These are phyloP conservation scores for Dasypogon diadema DNA, from an alignment of 2,888 invertebrate species.

Conservation along the genomic window DNA sequence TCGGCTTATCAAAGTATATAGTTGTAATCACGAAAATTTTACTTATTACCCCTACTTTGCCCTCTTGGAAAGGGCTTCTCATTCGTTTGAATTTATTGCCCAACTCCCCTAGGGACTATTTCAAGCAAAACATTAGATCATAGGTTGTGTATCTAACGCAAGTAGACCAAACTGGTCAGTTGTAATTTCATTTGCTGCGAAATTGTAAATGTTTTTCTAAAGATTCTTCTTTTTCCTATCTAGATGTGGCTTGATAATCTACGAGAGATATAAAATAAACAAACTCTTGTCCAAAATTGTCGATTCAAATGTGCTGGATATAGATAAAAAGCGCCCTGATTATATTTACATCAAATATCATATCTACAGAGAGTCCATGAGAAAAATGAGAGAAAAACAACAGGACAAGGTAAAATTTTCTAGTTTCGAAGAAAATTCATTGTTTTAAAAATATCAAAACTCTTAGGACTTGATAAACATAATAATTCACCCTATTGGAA, in stretches of 20 bases:
- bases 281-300: constrained; percentile 67
- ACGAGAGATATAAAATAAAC: constrained; percentile 64
- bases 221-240: too few relatives aligned
- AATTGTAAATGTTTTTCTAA: too few relatives aligned
- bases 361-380: constrained; percentile 68
- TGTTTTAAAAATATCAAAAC: neutral
- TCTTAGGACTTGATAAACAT: constrained; percentile 66
- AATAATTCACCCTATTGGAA: constrained; percentile 67
- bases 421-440: neutral
- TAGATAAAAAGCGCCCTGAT: constrained; percentile 68
- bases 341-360: constrained; percentile 73
- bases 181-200: too few relatives aligned
- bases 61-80: too few relatives aligned
- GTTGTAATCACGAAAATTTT: too few relatives aligned
- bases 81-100: too few relatives aligned
- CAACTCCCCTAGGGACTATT: too few relatives aligned
- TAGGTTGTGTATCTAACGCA: too few relatives aligned
- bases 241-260: constrained; percentile 65
- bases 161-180: too few relatives aligned
- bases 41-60: too few relatives aligned
- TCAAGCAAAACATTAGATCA: too few relatives aligned
- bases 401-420: constrained; percentile 61
- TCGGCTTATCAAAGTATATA: too few relatives aligned
- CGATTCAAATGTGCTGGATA: constrained; percentile 65
- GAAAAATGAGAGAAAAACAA: constrained; percentile 63